Conservation (phyloP, 2,113 vertebrate species). For the Bubo bubo region DNA sequence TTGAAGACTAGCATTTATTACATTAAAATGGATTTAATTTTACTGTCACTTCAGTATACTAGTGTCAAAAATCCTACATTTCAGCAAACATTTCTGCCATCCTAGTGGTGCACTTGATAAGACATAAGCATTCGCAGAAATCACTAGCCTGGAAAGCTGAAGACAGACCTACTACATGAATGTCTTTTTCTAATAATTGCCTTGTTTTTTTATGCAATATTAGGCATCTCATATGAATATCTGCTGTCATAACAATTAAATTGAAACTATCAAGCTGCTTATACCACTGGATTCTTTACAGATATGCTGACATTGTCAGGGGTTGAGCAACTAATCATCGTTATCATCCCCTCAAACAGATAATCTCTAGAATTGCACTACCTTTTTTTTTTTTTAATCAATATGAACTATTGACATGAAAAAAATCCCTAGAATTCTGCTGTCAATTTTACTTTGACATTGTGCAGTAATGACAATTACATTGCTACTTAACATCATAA, state of each 20-base stretch:
- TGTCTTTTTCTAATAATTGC: background rate
- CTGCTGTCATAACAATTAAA: background rate
- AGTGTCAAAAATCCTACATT: slow-evolving; percentile 20
- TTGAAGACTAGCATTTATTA: background rate
- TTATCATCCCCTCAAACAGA: background rate
- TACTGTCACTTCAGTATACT: slow-evolving; percentile 9
- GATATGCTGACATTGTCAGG: background rate
- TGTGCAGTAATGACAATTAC: background rate
- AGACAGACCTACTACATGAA: background rate
- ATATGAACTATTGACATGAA: background rate
- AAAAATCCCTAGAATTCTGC: background rate
- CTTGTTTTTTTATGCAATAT: background rate
- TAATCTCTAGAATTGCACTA: background rate
- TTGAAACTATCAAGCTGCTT: background rate
- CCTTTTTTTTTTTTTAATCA: background rate
- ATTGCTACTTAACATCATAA: background rate
- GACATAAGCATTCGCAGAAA: background rate
- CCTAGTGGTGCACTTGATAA: background rate
- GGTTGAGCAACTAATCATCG: background rate
- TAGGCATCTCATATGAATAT: background rate
- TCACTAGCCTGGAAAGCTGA: background rate
- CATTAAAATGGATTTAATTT: slow-evolving; percentile 29
- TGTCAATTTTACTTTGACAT: background rate
- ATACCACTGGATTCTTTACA: background rate
- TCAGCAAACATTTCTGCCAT: slow-evolving; percentile 25